phyloP scores from a whole-genome alignment of 2,888 invertebrate genomes.

The Lordiphosa andalusiaca region DNA sequence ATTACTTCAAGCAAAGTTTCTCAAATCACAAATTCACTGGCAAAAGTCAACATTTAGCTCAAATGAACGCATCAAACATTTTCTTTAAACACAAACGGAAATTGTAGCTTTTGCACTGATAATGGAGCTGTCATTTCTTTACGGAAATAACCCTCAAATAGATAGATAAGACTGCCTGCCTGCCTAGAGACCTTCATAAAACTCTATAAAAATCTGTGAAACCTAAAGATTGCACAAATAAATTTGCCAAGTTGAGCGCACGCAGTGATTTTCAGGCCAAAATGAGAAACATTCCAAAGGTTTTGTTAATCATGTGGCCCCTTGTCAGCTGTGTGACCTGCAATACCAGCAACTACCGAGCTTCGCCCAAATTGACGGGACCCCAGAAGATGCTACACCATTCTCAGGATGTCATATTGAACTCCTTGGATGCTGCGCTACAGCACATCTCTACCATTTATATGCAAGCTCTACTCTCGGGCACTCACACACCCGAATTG shows the following conservation, averaged over 20 bases:
- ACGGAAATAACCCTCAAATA: constrained; percentile 8
- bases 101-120: background rate
- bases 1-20: no score
- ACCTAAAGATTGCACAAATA: constrained; percentile 8
- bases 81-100: no score
- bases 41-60: no score
- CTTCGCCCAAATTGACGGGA: constrained; percentile 59
- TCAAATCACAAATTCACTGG: no score
- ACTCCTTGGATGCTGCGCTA: constrained; percentile 61
- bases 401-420: constrained; percentile 52
- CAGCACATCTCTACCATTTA: constrained; percentile 67
- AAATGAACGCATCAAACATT: no score
- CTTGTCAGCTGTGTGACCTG: constrained; percentile 8
- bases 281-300: background rate
- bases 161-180: constrained; percentile 39
- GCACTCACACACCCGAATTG: constrained; percentile 68
- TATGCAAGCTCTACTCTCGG: constrained; percentile 73
- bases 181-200: background rate
- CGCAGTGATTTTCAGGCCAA: constrained; percentile 63
- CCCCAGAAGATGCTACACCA: constrained; percentile 42
- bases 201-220: constrained; percentile 44
- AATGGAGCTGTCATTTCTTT: background rate
- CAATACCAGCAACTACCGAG: constrained; percentile 38
- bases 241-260: constrained; percentile 33
- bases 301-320: constrained; percentile 1